A percentile compares a stretch with the other conserved stretches of the same genome.
Conservation (phyloP, 2,888 invertebrate genomes). For the Tuta absoluta region DNA sequence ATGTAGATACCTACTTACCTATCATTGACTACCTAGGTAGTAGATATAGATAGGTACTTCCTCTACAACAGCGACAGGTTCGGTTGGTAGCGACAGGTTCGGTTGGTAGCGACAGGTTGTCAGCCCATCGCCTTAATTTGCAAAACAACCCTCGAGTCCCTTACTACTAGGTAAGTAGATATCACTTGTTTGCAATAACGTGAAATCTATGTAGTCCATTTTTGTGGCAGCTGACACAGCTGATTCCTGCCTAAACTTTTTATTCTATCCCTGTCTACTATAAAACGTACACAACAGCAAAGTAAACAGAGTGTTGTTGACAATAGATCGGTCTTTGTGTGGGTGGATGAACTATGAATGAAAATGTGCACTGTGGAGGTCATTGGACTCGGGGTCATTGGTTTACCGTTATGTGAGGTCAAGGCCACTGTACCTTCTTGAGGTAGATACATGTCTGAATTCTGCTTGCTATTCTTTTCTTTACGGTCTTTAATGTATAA, state of each 20-base stretch:
- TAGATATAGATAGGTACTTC: too few relatives aligned
- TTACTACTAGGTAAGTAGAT: too few relatives aligned
- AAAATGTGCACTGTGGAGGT: constrained; percentile 16
- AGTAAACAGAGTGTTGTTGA: neutral
- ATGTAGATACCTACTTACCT: too few relatives aligned
- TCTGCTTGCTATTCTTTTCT: neutral
- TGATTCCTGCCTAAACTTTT: constrained; percentile 2
- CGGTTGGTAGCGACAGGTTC: too few relatives aligned
- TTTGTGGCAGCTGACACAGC: constrained; percentile 6
- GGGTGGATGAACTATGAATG: neutral
- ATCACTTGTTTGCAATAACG: neutral
- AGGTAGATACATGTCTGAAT: neutral
- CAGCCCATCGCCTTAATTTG: too few relatives aligned
- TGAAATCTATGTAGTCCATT: neutral
- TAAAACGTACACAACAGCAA: neutral
- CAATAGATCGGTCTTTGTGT: neutral
- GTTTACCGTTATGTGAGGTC: constrained; percentile 19
- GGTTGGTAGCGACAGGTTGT: too few relatives aligned
- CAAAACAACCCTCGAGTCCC: too few relatives aligned
- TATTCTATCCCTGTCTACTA: neutral
- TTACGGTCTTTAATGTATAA: neutral
- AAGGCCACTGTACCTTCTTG: constrained; percentile 13
- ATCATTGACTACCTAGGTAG: too few relatives aligned
- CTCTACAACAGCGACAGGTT: too few relatives aligned
- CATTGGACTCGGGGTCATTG: constrained; percentile 8